Evolutionary conservation across 2,797 vertebrate species (phyloP).

Genomic region (Anolis apletophallus): DNA sequence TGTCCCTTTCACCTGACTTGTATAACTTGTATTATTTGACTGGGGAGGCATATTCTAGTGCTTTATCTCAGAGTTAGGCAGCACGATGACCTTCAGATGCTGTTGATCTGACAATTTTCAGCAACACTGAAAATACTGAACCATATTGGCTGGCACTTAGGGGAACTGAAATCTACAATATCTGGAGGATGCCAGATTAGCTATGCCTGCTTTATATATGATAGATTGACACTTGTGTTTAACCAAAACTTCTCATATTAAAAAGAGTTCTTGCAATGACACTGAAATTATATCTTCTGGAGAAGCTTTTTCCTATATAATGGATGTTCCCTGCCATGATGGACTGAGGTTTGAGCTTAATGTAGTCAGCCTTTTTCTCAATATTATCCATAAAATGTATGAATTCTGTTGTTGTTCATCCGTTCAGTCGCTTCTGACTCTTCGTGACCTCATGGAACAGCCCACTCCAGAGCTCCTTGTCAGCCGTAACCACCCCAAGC

Average conservation of each 20-base stretch:
- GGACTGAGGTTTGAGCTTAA: not conserved
- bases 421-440: too few relatives aligned
- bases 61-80: not conserved
- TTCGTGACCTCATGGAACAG: too few relatives aligned
- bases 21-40: not conserved
- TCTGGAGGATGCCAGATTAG: not conserved
- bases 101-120: not conserved
- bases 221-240: not conserved
- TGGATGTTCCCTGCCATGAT: not conserved
- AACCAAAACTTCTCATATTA: not conserved
- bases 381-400: not conserved
- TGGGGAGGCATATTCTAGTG: not conserved
- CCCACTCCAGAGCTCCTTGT: too few relatives aligned
- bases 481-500: too few relatives aligned
- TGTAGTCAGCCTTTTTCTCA: not conserved
- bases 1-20: not conserved
- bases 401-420: too few relatives aligned
- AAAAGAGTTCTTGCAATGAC: not conserved
- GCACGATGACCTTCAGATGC: not conserved
- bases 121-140: not conserved
- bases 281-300: not conserved
- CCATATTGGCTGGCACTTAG: not conserved
- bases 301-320: not conserved
- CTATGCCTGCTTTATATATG: not conserved
- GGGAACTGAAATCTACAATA: not conserved